phyloP scores from a whole-genome alignment of 92 coral and sea anemone genomes.

The Nematostella vectensis region DNA sequence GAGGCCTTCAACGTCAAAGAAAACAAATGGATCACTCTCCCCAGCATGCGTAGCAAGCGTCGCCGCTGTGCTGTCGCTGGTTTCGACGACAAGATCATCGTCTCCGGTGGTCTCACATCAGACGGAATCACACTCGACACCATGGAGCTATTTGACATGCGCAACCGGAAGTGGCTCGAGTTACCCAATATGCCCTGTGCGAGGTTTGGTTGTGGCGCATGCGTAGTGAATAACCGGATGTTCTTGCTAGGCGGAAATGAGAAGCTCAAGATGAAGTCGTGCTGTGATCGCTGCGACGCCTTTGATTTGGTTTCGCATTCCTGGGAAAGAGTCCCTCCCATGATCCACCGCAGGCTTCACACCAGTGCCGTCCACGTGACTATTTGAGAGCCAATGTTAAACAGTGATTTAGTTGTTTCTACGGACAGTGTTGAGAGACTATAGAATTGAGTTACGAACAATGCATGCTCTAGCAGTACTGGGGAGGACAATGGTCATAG shows the following conservation, averaged over 20 bases:
- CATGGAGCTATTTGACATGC: slow-evolving; percentile 70
- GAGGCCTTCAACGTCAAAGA: slow-evolving; percentile 58
- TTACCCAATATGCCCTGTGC: slow-evolving; percentile 76
- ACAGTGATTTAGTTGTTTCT: too few relatives aligned
- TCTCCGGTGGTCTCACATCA: slow-evolving; percentile 60
- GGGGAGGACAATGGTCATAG: too few relatives aligned
- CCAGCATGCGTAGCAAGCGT: slow-evolving; percentile 54
- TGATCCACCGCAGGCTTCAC: slow-evolving; percentile 51
- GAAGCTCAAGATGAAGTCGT: slow-evolving; percentile 60
- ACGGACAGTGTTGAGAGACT: too few relatives aligned
- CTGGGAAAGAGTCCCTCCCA: slow-evolving; percentile 52
- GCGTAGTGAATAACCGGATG: slow-evolving; percentile 49
- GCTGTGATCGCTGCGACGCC: slow-evolving; percentile 49
- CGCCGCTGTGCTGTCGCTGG: slow-evolving; percentile 67
- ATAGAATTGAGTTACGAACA: too few relatives aligned
- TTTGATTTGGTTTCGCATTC: slow-evolving; percentile 45
- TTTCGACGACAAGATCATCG: slow-evolving; percentile 58
- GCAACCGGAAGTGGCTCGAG: slow-evolving; percentile 69
- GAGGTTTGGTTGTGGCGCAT: slow-evolving; percentile 63
- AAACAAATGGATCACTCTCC: slow-evolving; percentile 60
- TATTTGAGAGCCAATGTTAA: too few relatives aligned
- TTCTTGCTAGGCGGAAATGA: slow-evolving; percentile 64
- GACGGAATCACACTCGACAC: slow-evolving; percentile 61
- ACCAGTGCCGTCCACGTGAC: slow-evolving; percentile 33
- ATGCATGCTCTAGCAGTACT: too few relatives aligned